Conservation (phyloP, 2,888 invertebrate species). For the Drosophila mercatorum region DNA sequence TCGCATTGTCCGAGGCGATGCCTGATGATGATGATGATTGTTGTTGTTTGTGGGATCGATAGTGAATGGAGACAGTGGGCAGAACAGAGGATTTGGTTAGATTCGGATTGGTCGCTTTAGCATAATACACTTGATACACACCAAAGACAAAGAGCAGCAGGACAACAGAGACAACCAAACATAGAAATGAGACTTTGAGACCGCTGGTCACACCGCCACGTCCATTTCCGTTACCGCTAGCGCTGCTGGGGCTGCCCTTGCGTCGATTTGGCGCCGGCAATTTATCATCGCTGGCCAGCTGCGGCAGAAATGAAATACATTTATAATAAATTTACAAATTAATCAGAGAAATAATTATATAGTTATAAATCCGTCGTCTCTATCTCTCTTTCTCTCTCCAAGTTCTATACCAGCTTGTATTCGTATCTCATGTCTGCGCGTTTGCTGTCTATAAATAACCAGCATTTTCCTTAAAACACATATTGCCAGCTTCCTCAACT, state of each 20-base stretch:
- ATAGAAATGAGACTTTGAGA: conserved; percentile 83
- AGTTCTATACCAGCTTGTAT: conserved; percentile 74
- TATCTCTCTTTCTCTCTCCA: too few relatives aligned
- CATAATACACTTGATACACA: conserved; percentile 66
- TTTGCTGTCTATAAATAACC: conserved; percentile 44
- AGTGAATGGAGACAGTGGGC: conserved; percentile 54
- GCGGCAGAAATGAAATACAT: conserved; percentile 5
- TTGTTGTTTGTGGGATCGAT: conserved; percentile 19
- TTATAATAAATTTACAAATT: neutral
- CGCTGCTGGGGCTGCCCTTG: conserved; percentile 59
- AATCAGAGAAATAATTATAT: too few relatives aligned
- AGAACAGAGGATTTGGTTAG: conserved; percentile 57
- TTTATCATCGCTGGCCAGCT: conserved; percentile 76
- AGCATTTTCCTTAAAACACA: conserved; percentile 57
- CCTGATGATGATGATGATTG: conserved; percentile 59
- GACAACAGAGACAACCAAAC: conserved; percentile 81
- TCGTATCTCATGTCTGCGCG: conserved; percentile 75
- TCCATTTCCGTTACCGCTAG: conserved; percentile 23
- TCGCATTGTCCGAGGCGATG: conserved; percentile 83
- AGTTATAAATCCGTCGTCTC: too few relatives aligned
- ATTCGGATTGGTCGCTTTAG: conserved; percentile 6
- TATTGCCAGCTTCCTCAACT: conserved; percentile 39
- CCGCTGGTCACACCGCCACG: conserved; percentile 74
- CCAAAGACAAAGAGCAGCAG: conserved; percentile 83
- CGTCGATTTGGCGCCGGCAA: conserved; percentile 57